A percentile compares a stretch with the other conserved stretches of the same genome.
These are phyloP conservation scores for Silurus lanzhouensis DNA, from an alignment of 2,797 vertebrate genomes.

Conservation along the genomic window DNA sequence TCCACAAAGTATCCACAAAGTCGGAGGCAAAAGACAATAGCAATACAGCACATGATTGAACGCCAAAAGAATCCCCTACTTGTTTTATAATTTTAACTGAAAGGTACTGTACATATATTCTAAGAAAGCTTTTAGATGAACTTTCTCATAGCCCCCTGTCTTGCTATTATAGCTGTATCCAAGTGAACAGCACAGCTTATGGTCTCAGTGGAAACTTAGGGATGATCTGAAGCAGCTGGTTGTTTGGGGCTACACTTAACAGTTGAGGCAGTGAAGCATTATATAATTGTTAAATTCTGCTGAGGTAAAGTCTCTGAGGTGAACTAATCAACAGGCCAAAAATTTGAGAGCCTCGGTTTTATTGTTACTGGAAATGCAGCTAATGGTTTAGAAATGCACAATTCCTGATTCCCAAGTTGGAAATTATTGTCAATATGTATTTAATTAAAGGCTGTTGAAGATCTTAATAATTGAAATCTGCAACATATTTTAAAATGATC, in stretches of 20 bases:
- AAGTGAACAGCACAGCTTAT: slow-evolving; percentile 4
- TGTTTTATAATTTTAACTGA: slow-evolving; percentile 5
- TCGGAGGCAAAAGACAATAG: too few relatives aligned
- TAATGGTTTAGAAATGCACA: slow-evolving; percentile 17
- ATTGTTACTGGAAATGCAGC: slow-evolving; percentile 29
- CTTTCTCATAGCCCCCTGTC: slow-evolving; percentile 1
- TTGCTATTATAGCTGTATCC: slow-evolving; percentile 4
- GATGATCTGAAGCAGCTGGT: slow-evolving; percentile 38
- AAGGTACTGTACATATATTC: slow-evolving; percentile 4
- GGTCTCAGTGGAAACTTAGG: slow-evolving; percentile 16
- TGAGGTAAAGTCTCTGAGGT: slow-evolving; percentile 6
- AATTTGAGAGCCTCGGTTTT: slow-evolving; percentile 1
- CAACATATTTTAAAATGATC: not conserved
- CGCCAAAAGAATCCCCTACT: not conserved
- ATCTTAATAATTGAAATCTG: slow-evolving; percentile 3
- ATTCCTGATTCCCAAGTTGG: slow-evolving; percentile 24
- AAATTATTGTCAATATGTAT: not conserved
- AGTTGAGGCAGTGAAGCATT: slow-evolving; percentile 1
- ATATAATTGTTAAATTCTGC: slow-evolving; percentile 9
- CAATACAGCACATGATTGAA: not conserved
- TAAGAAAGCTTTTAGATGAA: not conserved
- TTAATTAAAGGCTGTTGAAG: slow-evolving; percentile 11
- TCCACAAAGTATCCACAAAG: too few relatives aligned
- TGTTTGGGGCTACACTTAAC: slow-evolving; percentile 7
- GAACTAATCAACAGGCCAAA: slow-evolving; percentile 9